phyloP scores from a whole-genome alignment of 1,140 invertebrate genomes.

The Agrypnia vestita region DNA sequence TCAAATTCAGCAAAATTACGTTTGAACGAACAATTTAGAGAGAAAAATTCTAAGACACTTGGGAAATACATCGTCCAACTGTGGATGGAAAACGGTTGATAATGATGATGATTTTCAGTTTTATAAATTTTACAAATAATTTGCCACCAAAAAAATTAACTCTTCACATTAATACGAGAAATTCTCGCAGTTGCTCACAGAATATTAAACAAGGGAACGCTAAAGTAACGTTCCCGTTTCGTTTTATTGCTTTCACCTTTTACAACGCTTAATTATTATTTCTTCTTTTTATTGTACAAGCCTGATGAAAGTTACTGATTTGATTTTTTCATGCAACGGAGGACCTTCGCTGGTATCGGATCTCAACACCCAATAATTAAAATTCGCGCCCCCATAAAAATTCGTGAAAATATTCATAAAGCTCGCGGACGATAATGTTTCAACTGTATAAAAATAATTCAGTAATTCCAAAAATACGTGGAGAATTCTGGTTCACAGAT shows the following conservation, averaged over 20 bases:
- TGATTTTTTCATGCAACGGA: neutral
- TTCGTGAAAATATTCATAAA: neutral
- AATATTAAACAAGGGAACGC: slow-evolving; percentile 1
- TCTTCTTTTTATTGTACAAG: slow-evolving; percentile 27
- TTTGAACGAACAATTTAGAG: too few relatives aligned
- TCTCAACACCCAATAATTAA: slow-evolving; percentile 14
- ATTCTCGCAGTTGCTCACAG: slow-evolving; percentile 20
- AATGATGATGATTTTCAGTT: too few relatives aligned
- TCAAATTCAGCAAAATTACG: too few relatives aligned
- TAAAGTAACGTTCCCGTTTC: neutral
- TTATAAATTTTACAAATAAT: neutral
- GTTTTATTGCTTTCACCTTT: slow-evolving; percentile 29
- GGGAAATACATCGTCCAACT: too few relatives aligned
- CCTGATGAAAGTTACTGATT: slow-evolving; percentile 26
- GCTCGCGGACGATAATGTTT: neutral
- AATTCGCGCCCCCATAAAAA: neutral
- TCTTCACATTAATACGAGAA: neutral
- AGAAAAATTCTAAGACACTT: too few relatives aligned
- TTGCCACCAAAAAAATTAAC: neutral
- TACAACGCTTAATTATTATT: slow-evolving; percentile 28
- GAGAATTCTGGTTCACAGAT: neutral
- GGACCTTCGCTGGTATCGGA: neutral
- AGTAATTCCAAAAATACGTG: neutral
- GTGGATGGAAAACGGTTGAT: too few relatives aligned
- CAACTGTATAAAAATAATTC: neutral